Percentiles rank a stretch among this genome's conserved stretches.
Conservation (phyloP, 2,888 invertebrate genomes). For the Chloroclysta siterata region DNA sequence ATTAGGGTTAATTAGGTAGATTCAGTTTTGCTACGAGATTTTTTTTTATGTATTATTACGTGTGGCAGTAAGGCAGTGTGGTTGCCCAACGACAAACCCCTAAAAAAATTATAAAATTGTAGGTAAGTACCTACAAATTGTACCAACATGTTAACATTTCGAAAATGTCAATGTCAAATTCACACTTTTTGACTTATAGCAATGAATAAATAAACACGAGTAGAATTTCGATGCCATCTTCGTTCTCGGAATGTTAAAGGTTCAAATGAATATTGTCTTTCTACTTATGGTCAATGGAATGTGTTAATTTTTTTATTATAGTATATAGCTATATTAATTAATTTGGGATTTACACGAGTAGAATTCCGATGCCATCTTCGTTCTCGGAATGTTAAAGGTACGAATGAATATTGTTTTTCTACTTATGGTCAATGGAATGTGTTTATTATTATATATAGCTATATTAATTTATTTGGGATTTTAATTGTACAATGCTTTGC, state of each 20-base stretch:
- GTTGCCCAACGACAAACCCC: too few relatives aligned
- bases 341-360: neutral
- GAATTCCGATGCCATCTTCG: neutral
- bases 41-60: too few relatives aligned
- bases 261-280: neutral
- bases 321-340: neutral
- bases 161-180: too few relatives aligned
- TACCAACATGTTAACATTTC: neutral
- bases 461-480: neutral
- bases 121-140: too few relatives aligned
- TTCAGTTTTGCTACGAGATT: too few relatives aligned
- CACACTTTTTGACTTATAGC: too few relatives aligned
- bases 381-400: neutral
- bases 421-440: neutral
- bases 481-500: too few relatives aligned
- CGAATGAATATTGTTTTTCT: neutral
- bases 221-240: neutral
- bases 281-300: neutral
- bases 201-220: neutral
- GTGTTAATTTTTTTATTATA: neutral
- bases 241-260: neutral
- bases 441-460: neutral
- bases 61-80: too few relatives aligned
- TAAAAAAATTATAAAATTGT: too few relatives aligned
- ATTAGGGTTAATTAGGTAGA: too few relatives aligned